phyloP scores from a whole-genome alignment of 2,113 vertebrate genomes.

The Toxostoma redivivum region DNA sequence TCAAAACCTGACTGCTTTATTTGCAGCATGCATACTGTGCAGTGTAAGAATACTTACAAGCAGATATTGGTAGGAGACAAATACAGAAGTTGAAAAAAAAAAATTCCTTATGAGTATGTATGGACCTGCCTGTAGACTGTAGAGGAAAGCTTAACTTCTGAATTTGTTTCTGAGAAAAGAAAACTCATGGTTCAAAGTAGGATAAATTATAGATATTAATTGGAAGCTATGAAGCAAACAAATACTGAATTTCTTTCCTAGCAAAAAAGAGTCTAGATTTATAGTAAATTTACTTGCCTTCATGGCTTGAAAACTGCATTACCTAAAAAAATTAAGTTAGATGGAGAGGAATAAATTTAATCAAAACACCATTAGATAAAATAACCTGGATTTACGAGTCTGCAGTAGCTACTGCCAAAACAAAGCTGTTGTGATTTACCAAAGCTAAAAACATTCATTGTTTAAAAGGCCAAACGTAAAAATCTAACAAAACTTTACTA shows the following conservation, averaged over 20 bases:
- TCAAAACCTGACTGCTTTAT: background rate
- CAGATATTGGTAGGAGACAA: background rate
- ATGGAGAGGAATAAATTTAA: conserved; percentile 69
- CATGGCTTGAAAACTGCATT: conserved; percentile 67
- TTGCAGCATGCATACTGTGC: background rate
- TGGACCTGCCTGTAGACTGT: background rate
- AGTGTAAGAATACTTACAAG: background rate
- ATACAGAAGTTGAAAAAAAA: background rate
- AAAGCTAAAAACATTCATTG: background rate
- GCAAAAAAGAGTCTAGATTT: conserved; percentile 43
- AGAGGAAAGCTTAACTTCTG: background rate
- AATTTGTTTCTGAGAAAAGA: conserved; percentile 2
- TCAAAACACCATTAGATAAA: conserved; percentile 71
- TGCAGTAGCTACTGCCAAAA: conserved; percentile 66
- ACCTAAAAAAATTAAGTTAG: conserved; percentile 74
- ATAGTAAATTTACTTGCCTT: conserved; percentile 69
- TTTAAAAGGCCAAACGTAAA: conserved; percentile 27
- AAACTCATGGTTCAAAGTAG: background rate
- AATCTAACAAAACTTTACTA: background rate
- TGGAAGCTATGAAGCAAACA: conserved; percentile 59
- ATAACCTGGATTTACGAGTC: conserved; percentile 67
- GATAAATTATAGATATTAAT: conserved; percentile 54
- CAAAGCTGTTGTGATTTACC: conserved; percentile 50
- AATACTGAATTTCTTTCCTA: conserved; percentile 40
- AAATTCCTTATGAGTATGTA: background rate